Base-by-base conservation (phyloP, 2,797 vertebrate genomes). In the Mus caroli region DNA sequence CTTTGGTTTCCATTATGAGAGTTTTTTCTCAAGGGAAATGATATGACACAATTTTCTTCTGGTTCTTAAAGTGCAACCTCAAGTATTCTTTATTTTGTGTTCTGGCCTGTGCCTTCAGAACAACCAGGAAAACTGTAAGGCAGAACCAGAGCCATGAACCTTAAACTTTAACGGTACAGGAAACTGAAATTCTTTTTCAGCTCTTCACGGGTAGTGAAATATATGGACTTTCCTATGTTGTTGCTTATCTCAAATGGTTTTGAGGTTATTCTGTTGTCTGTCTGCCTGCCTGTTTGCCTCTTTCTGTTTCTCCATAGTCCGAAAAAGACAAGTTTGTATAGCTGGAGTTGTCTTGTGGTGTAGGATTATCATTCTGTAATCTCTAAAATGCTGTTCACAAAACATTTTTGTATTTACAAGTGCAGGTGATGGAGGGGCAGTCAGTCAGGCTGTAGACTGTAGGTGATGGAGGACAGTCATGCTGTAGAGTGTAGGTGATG, bases 191-290 rank as follows among this genome's bases (percentile, higher is more conserved):
- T 90, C 12, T 60, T 92, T 96, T 75, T 78, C 67, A 88, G 10
- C 77, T 86, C 4, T 85, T 54, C 24, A 7, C 43, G 46, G n/a
- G 60, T 67, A 73, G 3, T 8, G 88, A 90, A 67, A 19, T 34
- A 83, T 58, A 20, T 79, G 56, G 73, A 31, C n/a, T 88, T 62
- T 89, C 40, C 52, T 64, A 26, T 86, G 56, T 37, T 24, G 52
- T 43, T 67, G 20, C 87, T 93, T 83, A 93, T 40, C 76, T 90
- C n/a, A 92, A 24, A 80, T 52, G 2, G 6, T 79, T 92, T 94
- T 87, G 17, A 87, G 78, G 92, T 52, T 77, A 89, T 64, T 15
- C 37, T 77, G 20, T 54, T 28, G 2, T 56, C 17, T 96, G 28
- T 28, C 79, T 40, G 78, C 7, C 20, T 37, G 10, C 26, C 26